Evolutionary conservation across 2,113 vertebrate genomes (phyloP).

Genomic region (Seriola quinqueradiata): DNA sequence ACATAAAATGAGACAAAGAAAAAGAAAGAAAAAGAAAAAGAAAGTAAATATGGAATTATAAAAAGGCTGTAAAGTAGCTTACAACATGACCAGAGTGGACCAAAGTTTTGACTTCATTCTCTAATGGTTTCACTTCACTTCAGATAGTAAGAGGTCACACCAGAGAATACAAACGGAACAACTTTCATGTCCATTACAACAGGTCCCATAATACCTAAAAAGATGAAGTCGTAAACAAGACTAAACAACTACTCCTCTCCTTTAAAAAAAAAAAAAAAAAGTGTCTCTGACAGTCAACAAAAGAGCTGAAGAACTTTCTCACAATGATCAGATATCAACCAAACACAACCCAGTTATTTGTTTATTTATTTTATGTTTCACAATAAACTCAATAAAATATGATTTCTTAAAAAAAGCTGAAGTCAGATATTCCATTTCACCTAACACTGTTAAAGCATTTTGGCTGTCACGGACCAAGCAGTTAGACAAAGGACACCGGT

Average conservation of each 20-base stretch:
- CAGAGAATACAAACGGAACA: neutral
- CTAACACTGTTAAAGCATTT: neutral
- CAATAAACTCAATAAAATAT: conserved; percentile 4
- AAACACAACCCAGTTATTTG: neutral
- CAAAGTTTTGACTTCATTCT: no score
- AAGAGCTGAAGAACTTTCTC: neutral
- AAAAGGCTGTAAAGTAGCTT: no score
- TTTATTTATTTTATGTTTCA: neutral
- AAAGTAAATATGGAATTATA: no score
- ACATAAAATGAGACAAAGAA: no score
- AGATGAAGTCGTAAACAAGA: neutral
- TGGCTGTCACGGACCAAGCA: no score
- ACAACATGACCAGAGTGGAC: no score
- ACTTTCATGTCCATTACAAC: neutral
- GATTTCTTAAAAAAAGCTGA: neutral
- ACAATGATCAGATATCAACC: conserved; percentile 27
- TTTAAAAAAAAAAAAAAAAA: neutral
- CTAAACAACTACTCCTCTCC: neutral
- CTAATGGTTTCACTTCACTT: neutral
- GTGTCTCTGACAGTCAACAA: neutral
- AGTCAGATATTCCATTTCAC: conserved; percentile 27
- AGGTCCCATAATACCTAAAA: no score
- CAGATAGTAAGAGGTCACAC: neutral
- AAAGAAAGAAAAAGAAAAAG: no score
- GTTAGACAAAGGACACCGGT: no score